A percentile compares a stretch with the other conserved stretches of the same genome.
Conservation (phyloP, 2,113 vertebrate genomes). For the Sphaerodactylus townsendi region DNA sequence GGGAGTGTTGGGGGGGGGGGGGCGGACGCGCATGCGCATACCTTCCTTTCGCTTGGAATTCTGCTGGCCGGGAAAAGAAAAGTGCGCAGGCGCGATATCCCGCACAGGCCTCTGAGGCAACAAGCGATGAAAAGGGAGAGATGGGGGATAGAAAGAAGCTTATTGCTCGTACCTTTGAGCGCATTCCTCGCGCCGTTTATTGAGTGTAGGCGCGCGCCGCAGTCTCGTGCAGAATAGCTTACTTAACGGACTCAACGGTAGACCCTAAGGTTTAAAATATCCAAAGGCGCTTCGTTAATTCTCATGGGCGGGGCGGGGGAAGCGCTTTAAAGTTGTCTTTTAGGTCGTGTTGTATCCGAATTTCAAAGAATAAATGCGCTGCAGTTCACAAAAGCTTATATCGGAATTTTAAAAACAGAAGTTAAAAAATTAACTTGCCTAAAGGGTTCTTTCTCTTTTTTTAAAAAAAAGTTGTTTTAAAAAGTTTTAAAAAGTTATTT, state of each 20-base stretch:
- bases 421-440: too few species aligned
- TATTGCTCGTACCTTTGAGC: background rate
- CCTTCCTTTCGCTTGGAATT: background rate
- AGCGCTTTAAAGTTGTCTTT: background rate
- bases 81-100: background rate
- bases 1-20: background rate
- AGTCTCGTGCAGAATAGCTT: too few species aligned
- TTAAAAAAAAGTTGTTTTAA: too few species aligned
- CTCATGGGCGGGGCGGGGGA: background rate
- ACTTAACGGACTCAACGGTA: background rate
- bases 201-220: background rate
- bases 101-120: background rate
- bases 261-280: background rate
- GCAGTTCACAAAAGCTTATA: too few species aligned
- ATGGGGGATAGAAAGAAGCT: background rate
- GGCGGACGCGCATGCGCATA: conserved; percentile 29
- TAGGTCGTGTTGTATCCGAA: background rate
- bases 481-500: too few species aligned
- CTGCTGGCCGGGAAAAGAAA: background rate
- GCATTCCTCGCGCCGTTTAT: background rate
- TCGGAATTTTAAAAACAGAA: too few species aligned
- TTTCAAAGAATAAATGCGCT: too few species aligned
- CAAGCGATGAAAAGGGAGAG: too few species aligned
- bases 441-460: too few species aligned
- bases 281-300: too few species aligned